phyloP scores from a whole-genome alignment of 2,113 vertebrate species.

The Strix uralensis region DNA sequence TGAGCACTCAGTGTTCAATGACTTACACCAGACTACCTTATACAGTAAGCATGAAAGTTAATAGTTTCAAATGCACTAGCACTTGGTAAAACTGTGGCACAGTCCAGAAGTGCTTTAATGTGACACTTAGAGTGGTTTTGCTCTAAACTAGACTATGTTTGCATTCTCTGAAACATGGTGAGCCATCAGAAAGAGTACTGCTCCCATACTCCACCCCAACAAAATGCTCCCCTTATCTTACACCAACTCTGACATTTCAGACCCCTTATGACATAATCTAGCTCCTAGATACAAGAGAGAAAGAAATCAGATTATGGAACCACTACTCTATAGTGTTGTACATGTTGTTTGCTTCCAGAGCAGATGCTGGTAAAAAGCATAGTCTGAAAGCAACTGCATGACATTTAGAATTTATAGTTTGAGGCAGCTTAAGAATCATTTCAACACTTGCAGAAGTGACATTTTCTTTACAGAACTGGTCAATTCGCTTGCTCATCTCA shows the following conservation, averaged over 20 bases:
- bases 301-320: neutral
- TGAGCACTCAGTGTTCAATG: rapidly evolving
- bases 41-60: rapidly evolving
- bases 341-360: neutral
- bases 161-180: neutral
- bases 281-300: rapidly evolving
- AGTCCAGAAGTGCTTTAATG: neutral
- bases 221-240: neutral
- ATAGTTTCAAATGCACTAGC: neutral
- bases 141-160: neutral
- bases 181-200: neutral
- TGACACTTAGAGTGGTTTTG: neutral
- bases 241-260: neutral
- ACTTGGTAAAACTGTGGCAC: neutral
- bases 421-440: neutral
- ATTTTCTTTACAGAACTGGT: neutral
- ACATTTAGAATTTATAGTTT: neutral
- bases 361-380: neutral
- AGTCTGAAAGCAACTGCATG: neutral
- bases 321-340: neutral
- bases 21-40: neutral
- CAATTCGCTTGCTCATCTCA: neutral
- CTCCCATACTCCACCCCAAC: neutral
- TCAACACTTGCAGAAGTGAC: neutral
- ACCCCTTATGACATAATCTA: neutral